Evolutionary conservation across 2,888 invertebrate genomes (phyloP), one percentile per base, ranked within the genome.

Genomic region (Ochropacha duplaris): DNA sequence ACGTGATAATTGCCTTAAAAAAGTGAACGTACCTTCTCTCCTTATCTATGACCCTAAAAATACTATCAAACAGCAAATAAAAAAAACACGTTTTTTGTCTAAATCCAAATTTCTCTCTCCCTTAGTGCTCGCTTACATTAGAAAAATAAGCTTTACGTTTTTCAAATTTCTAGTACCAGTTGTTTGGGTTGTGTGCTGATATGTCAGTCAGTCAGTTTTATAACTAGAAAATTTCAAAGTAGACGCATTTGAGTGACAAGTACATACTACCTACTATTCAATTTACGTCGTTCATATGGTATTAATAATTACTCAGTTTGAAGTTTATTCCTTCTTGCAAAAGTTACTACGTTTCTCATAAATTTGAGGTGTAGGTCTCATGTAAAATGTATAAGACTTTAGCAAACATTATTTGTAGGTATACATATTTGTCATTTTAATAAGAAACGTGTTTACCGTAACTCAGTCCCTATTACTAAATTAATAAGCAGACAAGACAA

Each of bases 401-500:
- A n/a, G 8, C 16, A 51, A 26, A 16, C 12, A n/a, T 14, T 16
- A 4, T 26, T 19, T 16, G 4, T 8, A 28, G 16, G n/a, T n/a
- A n/a, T n/a, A n/a, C n/a, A n/a, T 19, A 24, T 28, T 16, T n/a
- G 51, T 22, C 31, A 52, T 22, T 22, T 52, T 31, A 31, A 31
- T 31, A 52, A 44, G 39, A 36, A 36, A 49, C 22, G 22, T n/a
- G 22, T 50, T 50, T 50, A 55, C 50, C 14, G 14, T 56, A 44
- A 28, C 50, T 8, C 16, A 50, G 28, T 11, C 14, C 19, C 54
- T 56, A 59, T 64, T 68, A 73, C 66, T 62, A 71, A 78, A 81
- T 81, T 78, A 76, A 79, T 76, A 73, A 75, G 68, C 72, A 72
- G 63, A 64, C 65, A 67, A 58, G 24, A 56, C 62, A 65, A 73